Evolutionary conservation across 2,888 invertebrate species (phyloP), one percentile per base, ranked within the genome.

Genomic region (Busseola fusca): DNA sequence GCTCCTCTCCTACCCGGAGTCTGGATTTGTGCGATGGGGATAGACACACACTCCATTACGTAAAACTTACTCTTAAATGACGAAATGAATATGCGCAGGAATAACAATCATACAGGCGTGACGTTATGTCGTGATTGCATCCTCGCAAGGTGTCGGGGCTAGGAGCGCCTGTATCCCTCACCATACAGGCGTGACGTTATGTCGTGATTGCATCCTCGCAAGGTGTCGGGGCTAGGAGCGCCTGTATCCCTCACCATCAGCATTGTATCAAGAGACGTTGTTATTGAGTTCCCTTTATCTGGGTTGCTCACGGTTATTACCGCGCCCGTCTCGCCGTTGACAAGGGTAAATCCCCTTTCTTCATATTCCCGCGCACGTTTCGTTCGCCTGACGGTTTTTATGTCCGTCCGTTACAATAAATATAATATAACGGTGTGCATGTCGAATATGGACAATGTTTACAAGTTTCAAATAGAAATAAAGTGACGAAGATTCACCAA

Each of bases 321-420:
- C 85, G 78, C 80, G 82, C 84, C 91, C 91, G 93, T 93, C 94
- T 87, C 85, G 85, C 75, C 72, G 87, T 89, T 94, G 94, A 94
- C 93, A 90, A 92, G 94, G 94, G 94, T 94, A 93, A 94, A 94
- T 93, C 94, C 93, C 91, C 92, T 93, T 93, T 93, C 92, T 92
- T 93, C 93, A 93, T 93, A 93, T 91, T 90, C 89, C 87, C 79
- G 83, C 83, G 78, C 85, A 86, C 86, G 87, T 85, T 83, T 70
- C 78, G 67, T 83, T 77, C 84, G 80, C 80, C 76, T 77, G 78
- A 80, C 82, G 84, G 79, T 86, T 86, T 86, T 86, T 85, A 82
- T 81, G 84, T 78, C 80, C 80, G 75, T 85, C 80, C 82, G 75
- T 74, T 78, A 80, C 78, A 86, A 85, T 84, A 85, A 85, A 85